Percentiles rank a stretch among this genome's conserved stretches.
Conservation (phyloP, 2,888 invertebrate genomes). For the Rhagophthalmus giganteus region DNA sequence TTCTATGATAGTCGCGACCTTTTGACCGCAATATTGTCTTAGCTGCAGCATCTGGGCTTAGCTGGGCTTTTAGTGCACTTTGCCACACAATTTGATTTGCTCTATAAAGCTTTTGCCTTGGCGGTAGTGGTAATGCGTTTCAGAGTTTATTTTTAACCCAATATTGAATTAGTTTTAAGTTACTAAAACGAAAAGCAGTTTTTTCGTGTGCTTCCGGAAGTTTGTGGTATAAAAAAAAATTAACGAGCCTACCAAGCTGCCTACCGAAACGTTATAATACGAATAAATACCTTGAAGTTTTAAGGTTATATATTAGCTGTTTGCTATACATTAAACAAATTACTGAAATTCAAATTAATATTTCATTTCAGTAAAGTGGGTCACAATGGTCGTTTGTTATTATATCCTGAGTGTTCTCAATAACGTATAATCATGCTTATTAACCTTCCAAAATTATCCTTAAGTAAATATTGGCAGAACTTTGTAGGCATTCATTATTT, state of each 20-base stretch:
- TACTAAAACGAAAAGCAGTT: constrained; percentile 2
- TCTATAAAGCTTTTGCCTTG: constrained; percentile 16
- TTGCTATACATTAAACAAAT: constrained; percentile 7
- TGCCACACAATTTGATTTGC: constrained; percentile 28
- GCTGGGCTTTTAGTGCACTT: constrained; percentile 37
- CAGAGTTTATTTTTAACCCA: constrained; percentile 11
- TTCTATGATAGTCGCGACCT: constrained; percentile 32
- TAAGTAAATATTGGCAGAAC: no score
- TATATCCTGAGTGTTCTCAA: neutral
- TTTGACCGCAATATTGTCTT: constrained; percentile 43
- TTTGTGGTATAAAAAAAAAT: no score
- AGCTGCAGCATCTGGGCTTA: constrained; percentile 38
- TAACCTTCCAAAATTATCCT: neutral
- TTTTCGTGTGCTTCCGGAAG: constrained; percentile 5
- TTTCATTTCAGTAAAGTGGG: constrained; percentile 2
- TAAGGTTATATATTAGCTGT: neutral
- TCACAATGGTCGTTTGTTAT: constrained; percentile 4
- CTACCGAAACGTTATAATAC: no score
- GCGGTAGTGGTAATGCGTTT: constrained; percentile 14
- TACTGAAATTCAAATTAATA: constrained; percentile 14
- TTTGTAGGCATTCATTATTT: no score
- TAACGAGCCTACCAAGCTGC: no score
- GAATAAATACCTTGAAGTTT: no score
- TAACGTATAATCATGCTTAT: neutral
- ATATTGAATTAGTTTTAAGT: constrained; percentile 9